Conservation (phyloP, 2,113 vertebrate genomes). For the Thunnus thynnus region DNA sequence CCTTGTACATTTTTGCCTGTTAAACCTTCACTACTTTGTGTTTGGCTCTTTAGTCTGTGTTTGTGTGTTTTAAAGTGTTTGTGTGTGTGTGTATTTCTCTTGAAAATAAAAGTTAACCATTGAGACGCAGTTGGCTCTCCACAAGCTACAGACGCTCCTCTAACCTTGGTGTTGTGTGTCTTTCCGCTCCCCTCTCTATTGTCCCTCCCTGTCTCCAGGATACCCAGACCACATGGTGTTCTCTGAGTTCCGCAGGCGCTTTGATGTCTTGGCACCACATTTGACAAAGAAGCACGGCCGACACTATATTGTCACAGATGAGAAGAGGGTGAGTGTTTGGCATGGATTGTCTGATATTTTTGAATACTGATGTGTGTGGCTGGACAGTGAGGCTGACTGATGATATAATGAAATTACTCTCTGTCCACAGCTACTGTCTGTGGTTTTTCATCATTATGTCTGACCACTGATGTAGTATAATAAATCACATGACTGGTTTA, state of each 20-base stretch:
- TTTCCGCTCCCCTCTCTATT: conserved; percentile 5
- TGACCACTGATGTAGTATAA: too few species aligned
- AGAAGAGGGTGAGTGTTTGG: conserved; percentile 89
- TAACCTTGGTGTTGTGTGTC: background rate
- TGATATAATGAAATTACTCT: background rate
- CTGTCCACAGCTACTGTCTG: background rate
- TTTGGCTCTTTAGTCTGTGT: background rate
- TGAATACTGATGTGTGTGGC: background rate
- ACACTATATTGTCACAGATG: conserved; percentile 95
- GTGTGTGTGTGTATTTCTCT: background rate
- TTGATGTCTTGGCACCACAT: conserved; percentile 95
- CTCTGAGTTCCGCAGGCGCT: conserved; percentile 95
- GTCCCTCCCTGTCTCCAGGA: conserved; percentile 79
- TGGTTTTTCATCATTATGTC: too few species aligned
- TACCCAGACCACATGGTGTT: conserved; percentile 99
- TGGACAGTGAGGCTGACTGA: background rate
- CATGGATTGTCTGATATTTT: background rate
- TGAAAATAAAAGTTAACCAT: conserved; percentile 5
- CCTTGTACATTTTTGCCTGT: background rate
- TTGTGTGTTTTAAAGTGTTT: background rate
- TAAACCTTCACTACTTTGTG: background rate
- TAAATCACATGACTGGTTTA: too few species aligned
- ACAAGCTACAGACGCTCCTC: background rate
- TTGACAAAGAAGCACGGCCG: conserved; percentile 96
- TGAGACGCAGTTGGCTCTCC: background rate